Conservation (phyloP, 2,888 invertebrate genomes). For the Pandemis cinnamomeana region DNA sequence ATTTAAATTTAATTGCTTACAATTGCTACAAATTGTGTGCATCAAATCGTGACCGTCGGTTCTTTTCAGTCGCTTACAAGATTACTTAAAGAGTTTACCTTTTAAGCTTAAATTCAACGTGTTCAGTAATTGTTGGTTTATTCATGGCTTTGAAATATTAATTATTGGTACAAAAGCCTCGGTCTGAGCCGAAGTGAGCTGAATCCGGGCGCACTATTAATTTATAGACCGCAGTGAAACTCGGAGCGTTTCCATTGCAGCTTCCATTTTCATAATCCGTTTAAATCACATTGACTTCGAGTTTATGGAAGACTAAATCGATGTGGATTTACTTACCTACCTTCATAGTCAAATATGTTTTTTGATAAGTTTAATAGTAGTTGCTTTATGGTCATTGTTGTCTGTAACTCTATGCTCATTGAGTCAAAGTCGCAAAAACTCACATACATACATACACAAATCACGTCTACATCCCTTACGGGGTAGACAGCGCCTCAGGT, state of each 20-base stretch:
- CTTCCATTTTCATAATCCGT: conserved; percentile 50
- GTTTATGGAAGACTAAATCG: background rate
- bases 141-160: conserved; percentile 41
- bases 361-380: background rate
- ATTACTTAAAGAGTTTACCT: conserved; percentile 1
- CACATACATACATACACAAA: no score
- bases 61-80: background rate
- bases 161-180: conserved; percentile 38
- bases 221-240: conserved; percentile 60
- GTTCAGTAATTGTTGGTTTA: conserved; percentile 28
- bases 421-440: no score
- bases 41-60: background rate
- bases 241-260: conserved; percentile 45
- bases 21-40: conserved; percentile 11
- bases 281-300: conserved; percentile 7
- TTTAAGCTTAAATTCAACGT: conserved; percentile 24
- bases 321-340: background rate
- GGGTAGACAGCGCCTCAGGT: no score
- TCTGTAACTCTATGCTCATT: no score
- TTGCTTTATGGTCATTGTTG: no score
- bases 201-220: conserved; percentile 54
- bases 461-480: no score
- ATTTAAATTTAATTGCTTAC: background rate
- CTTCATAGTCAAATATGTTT: background rate
- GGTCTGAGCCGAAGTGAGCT: conserved; percentile 12